Base-by-base conservation (phyloP, 2,888 invertebrate genomes). In the Cataglyphis cursor region DNA sequence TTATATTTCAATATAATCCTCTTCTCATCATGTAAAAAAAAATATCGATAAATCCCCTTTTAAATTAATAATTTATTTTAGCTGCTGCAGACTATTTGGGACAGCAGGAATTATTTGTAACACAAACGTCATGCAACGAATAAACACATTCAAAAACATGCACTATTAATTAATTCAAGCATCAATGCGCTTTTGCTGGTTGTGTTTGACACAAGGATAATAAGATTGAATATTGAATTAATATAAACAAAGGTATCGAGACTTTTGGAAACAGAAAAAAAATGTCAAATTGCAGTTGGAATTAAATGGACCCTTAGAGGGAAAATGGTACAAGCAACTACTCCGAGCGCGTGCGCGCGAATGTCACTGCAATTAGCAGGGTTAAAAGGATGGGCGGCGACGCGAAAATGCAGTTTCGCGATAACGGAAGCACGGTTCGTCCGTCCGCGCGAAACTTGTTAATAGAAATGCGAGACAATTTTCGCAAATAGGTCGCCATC, bases 361-460 rank as follows among this genome's bases (percentile, higher is more conserved):
- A 48, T 48, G 54, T 62, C 65, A 35, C 35, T 57, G 81, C 68
- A 81, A 84, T 84, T 81, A 84, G 57, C 51, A 59, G 83, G 51
- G 68, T 81, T 54, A 68, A 51, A 51, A 70, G 81, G 54, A 61
- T 54, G 74, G 54, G 35, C 41, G 66, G 24, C 15, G 61, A 81
- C 81, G 74, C 66, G 81, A 83, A 83, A 83, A 81, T 48, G 81
- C 62, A 84, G 81, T 81, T 84, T 51, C 81, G 61, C 64, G 83
- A 75, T 82, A 82, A 82, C 76, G 68, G 62, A 35, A 59, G 10
- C 59, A 59, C 41, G 48, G n/a, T 59, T 24, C 65, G 61, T 65
- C 38, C 21, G 78, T 78, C 75, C 85, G 76, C 64, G 85, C 54
- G 83, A 83, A 81, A 83, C 85, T 86, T 81, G 86, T 85, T 88